phyloP scores from a whole-genome alignment of 1,140 invertebrate genomes.

The Latrodectus geometricus region DNA sequence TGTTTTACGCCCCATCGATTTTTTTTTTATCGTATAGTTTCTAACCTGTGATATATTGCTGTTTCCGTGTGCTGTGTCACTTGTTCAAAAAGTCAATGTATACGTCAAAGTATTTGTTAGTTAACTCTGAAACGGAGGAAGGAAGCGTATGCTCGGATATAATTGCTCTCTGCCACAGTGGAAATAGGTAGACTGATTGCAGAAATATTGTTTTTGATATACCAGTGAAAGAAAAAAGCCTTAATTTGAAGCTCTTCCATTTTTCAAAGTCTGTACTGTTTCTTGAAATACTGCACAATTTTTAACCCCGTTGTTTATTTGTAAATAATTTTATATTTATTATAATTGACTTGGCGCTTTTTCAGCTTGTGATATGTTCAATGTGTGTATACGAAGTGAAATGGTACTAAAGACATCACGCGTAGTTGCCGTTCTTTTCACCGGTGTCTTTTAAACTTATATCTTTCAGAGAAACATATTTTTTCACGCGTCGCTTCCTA shows the following conservation, averaged over 20 bases:
- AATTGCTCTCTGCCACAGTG: neutral
- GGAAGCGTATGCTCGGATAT: neutral
- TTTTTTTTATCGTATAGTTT: neutral
- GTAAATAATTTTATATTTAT: conserved; percentile 46
- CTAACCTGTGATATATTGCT: neutral
- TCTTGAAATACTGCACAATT: conserved; percentile 40
- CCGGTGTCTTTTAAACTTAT: neutral
- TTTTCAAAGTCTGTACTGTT: conserved; percentile 25
- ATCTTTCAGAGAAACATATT: neutral
- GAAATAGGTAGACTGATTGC: neutral
- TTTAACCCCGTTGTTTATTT: conserved; percentile 39
- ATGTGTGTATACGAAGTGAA: neutral
- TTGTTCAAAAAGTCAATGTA: too few relatives aligned
- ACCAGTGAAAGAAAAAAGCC: conserved; percentile 7
- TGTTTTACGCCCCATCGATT: neutral
- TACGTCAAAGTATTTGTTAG: too few relatives aligned
- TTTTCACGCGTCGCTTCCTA: neutral
- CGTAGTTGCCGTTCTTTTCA: neutral
- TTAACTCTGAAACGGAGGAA: too few relatives aligned
- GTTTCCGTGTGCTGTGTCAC: neutral
- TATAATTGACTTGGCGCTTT: neutral
- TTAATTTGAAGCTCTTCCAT: conserved; percentile 51
- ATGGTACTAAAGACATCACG: neutral
- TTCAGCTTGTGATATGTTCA: neutral
- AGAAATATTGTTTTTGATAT: neutral